Evolutionary conservation across 2,113 vertebrate genomes (phyloP), one percentile per base, ranked within the genome.

Genomic region (Macaca nemestrina): DNA sequence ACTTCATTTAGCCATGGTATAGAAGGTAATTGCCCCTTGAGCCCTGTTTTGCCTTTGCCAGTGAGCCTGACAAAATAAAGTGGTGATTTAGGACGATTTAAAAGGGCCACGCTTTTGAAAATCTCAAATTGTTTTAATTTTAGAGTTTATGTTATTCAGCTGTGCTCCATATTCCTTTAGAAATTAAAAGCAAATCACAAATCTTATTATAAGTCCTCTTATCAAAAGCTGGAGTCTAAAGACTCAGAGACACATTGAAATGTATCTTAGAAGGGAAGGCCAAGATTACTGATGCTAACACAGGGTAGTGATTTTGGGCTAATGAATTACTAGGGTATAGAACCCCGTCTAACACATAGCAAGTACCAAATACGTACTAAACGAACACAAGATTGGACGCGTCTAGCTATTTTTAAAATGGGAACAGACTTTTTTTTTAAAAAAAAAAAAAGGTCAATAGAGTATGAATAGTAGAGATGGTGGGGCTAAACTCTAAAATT

Each of bases 161-260:
- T 84, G 1, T 87, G 17, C 8, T 90, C 18, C 55, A 78, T 67
- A 40, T 25, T 81, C 13, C 2, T 45, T 88, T 80, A 18, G 16
- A 89, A 84, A 92, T 79, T 61, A 93, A 96, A 97, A 55, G 22
- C 45, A 95, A 82, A 86, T 50, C 20, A 82, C 7, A 78, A 40
- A 75, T 14, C 20, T 22, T 5, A 52, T 10, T n/a, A 43, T 84
- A 59, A 68, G 25, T 57, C 11, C 10, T 88, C 84, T 91, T 52
- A 35, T 85, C 14, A 59, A 45, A 95, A 59, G 25, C 13, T 1
- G 14, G 13, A 43, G 1, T 73, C 35, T 78, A 50, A 92, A 89
- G 40, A 55, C 12, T n/a, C 9, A 78, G 67, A 94, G 17, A 70
- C 4, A 43, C 22, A 25, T 76, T 84, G 59, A 70, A 84, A 80